Evolutionary conservation across 92 coral and sea anemone species (phyloP), one percentile per base, ranked within the genome.

Genomic region (Zoanthus sansibaricus): DNA sequence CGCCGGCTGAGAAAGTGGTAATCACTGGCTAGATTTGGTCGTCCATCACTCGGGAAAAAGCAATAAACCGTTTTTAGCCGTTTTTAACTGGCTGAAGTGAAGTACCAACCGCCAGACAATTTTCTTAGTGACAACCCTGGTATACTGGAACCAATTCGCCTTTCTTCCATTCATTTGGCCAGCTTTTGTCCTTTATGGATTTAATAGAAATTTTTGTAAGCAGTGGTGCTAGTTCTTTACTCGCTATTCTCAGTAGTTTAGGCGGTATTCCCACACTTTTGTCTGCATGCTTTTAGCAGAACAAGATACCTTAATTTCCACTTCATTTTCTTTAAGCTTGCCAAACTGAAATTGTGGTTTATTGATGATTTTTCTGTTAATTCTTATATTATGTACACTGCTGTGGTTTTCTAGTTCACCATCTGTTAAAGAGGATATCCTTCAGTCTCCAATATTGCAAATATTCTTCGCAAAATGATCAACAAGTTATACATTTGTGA

Each of bases 111-210:
- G n/a, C n/a, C n/a, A n/a, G n/a, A n/a, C n/a, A n/a, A n/a, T n/a
- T n/a, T n/a, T n/a, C n/a, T n/a, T n/a, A n/a, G n/a, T n/a, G n/a
- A n/a, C n/a, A n/a, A n/a, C n/a, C n/a, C n/a, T n/a, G n/a, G n/a
- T n/a, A n/a, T 56, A 56, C 62, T 7, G 62, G 62, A 11, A 56
- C 15, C 62, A 0, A 7, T 3, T 56, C 62, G 14, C 86, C 86
- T 80, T 80, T 80, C 82, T 85, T 86, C 89, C 84, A 86, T 11
- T 86, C 52, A 62, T 47, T 25, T 18, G 84, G 89, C 89, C 89
- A 76, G 12, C 58, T 15, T 31, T 83, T 31, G 17, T 32, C 33
- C 64, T 37, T 6, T 18, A 68, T 79, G 32, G 80, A 71, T 68
- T 68, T 71, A 12, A 79, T 87, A 71, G 25, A 79, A 5, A 87